Conservation (phyloP, 2,113 vertebrate species). For the Oncorhynchus keta region DNA sequence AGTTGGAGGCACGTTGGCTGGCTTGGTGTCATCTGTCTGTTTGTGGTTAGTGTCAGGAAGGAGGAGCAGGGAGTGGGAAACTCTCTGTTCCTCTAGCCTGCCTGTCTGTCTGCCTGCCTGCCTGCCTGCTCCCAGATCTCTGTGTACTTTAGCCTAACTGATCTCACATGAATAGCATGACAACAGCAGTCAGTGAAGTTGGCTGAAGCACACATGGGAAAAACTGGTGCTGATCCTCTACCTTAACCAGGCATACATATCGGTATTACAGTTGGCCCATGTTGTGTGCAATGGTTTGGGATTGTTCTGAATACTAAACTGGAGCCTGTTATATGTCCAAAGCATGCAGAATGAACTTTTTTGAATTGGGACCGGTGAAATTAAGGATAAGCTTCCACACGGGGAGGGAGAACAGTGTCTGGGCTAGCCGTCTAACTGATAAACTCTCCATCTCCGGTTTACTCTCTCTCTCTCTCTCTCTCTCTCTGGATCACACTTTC, state of each 20-base stretch:
- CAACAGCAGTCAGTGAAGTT: too few species aligned
- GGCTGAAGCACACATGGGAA: too few species aligned
- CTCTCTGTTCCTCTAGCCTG: neutral
- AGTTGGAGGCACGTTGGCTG: conserved; percentile 16
- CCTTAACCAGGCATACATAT: neutral
- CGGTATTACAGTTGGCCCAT: neutral
- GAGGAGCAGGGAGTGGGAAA: neutral
- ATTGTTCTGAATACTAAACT: neutral
- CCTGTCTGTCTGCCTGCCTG: too few species aligned
- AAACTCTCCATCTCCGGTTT: conserved; percentile 9
- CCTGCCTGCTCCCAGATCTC: neutral
- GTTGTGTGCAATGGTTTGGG: neutral
- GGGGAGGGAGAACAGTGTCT: neutral
- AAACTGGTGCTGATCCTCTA: too few species aligned
- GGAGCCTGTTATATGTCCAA: neutral
- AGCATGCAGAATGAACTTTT: too few species aligned
- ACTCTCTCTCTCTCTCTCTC: neutral
- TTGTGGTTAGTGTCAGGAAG: conserved; percentile 54
- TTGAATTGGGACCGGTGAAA: neutral
- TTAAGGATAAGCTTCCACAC: neutral
- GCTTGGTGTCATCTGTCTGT: conserved; percentile 57
- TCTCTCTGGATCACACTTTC: conserved; percentile 11
- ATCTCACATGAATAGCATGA: too few species aligned
- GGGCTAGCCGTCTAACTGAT: neutral
- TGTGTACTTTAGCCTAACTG: too few species aligned